Percentiles rank a stretch among this genome's conserved stretches.
phyloP scores from a whole-genome alignment of 2,888 invertebrate species.

The Seira musarum region DNA sequence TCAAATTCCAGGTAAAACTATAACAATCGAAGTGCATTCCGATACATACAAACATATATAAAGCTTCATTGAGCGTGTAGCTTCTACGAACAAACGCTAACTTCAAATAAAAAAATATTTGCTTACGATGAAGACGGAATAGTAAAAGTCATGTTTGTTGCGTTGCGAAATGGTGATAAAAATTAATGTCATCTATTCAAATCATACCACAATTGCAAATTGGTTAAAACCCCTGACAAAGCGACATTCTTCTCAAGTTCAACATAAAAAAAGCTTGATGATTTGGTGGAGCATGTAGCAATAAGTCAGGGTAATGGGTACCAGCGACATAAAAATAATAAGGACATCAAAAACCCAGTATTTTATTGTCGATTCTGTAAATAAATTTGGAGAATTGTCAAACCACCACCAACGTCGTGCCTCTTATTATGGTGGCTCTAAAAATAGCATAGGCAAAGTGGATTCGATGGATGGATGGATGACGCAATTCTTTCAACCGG shows the following conservation, averaged over 20 bases:
- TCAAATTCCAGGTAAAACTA: slow-evolving; percentile 49
- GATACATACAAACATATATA: background rate
- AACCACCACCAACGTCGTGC: background rate
- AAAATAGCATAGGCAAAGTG: background rate
- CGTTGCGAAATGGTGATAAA: background rate
- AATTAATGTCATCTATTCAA: too few species aligned
- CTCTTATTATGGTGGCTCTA: background rate
- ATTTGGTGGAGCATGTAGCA: too few species aligned
- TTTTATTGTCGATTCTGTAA: background rate
- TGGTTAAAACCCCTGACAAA: too few species aligned
- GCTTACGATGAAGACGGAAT: background rate
- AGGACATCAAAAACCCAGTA: slow-evolving; percentile 20
- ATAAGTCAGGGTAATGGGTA: too few species aligned
- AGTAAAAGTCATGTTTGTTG: background rate
- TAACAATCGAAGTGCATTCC: too few species aligned
- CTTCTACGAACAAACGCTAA: background rate
- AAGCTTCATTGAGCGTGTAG: background rate
- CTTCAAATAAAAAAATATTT: slow-evolving; percentile 2
- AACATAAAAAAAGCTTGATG: too few species aligned
- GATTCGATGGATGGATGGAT: slow-evolving; percentile 8
- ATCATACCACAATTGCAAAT: too few species aligned
- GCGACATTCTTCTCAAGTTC: too few species aligned
- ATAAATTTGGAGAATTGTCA: slow-evolving; percentile 16
- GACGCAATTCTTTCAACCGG: slow-evolving; percentile 46
- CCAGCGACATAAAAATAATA: background rate